Base-by-base conservation (phyloP, 2,888 invertebrate species). In the Microctonus brassicae region DNA sequence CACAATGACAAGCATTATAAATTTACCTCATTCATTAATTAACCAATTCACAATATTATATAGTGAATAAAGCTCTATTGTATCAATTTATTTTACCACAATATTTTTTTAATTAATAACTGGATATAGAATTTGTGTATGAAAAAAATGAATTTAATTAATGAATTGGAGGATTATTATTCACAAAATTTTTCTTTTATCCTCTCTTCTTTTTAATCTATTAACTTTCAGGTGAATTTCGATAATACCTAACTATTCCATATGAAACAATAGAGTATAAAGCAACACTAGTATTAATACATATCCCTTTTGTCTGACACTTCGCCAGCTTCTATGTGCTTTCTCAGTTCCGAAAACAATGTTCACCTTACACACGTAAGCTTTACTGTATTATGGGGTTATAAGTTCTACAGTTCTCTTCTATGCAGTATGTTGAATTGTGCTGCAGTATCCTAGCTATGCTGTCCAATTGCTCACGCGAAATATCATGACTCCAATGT, bases 391-490 rank as follows among this genome's bases (percentile, higher is more conserved):
- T n/a, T n/a, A 47, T 6, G 6, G 6, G 17, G 47, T 47, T n/a
- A n/a, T n/a, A 47, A 47, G 47, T 47, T 17, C 47, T n/a, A 47
- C 17, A 17, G 1, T 47, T 17, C 17, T 17, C 47, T 47, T 17
- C 47, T 34, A 34, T 20, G 60, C 34, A 36, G 57, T 24, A 20
- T 47, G 62, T 39, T 39, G 34, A 34, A 34, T 22, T 42, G n/a
- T 17, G 42, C 42, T 29, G 42, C 63, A 64, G 33, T 52, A 47
- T 52, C 33, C 29, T 10, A 7, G n/a, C 52, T n/a, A 22, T 13
- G 20, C 52, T 64, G 63, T 64, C 63, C 33, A 52, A 64, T 64
- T 33, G 52, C 63, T 64, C 17, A 13, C 17, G 20, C 33, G 11
- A 33, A 34, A 34, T 34, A 52, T 64, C 17, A 24, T 42, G 20